These are phyloP conservation scores for Gisinianus flammeolus DNA, from an alignment of 2,888 invertebrate genomes.

Conservation along the genomic window DNA sequence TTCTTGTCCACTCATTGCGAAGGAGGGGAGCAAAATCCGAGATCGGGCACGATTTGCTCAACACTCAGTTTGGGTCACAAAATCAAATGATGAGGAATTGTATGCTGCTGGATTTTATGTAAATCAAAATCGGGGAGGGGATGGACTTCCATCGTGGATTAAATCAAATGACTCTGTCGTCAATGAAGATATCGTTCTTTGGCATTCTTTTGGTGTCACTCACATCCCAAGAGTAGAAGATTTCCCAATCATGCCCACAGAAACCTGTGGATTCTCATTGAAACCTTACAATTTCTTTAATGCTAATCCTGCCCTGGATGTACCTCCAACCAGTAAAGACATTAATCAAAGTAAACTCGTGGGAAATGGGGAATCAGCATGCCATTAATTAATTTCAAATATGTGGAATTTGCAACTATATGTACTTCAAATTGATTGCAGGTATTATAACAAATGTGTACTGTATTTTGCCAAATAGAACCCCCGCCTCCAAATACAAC, in stretches of 20 bases:
- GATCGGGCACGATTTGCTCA: slow-evolving; percentile 54
- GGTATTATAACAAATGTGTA: too few species aligned
- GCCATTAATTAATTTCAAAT: too few species aligned
- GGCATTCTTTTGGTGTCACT: slow-evolving; percentile 54
- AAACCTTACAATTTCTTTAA: slow-evolving; percentile 42
- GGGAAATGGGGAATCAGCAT: too few species aligned
- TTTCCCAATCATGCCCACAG: slow-evolving; percentile 52
- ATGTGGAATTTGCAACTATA: too few species aligned
- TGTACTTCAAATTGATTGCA: too few species aligned
- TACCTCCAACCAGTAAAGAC: slow-evolving; percentile 37
- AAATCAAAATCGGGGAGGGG: slow-evolving; percentile 51
- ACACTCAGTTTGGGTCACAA: slow-evolving; percentile 54
- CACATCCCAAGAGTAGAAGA: slow-evolving; percentile 55
- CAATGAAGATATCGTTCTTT: slow-evolving; percentile 54
- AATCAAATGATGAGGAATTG: slow-evolving; percentile 46
- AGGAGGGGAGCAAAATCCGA: slow-evolving; percentile 48
- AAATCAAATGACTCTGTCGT: slow-evolving; percentile 31
- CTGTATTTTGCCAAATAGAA: too few species aligned
- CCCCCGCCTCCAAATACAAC: too few species aligned
- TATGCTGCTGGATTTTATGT: slow-evolving; percentile 50
- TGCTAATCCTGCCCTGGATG: slow-evolving; percentile 42
- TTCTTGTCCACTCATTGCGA: slow-evolving; percentile 41
- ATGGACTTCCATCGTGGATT: slow-evolving; percentile 45
- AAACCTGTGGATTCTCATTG: slow-evolving; percentile 44
- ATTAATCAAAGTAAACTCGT: slow-evolving; percentile 21